Base-by-base conservation (phyloP, 2,888 invertebrate genomes). In the Globia sparganii region DNA sequence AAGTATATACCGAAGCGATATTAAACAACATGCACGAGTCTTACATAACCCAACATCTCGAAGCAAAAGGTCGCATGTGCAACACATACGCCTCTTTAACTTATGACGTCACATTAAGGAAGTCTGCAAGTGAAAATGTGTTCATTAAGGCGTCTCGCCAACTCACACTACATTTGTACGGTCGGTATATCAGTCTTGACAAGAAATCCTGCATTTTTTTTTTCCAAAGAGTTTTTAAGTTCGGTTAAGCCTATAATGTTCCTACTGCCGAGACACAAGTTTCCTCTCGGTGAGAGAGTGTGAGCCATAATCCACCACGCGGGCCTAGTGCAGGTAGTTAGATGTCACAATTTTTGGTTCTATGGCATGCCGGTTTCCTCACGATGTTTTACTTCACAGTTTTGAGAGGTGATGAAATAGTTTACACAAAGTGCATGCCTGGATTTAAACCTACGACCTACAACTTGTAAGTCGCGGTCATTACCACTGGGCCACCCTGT, bases 51-150 rank as follows among this genome's bases (percentile, higher is more conserved):
- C 4, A 69, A 43, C 15, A 9, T n/a, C 13, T 15, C 1, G 40
- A 56, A 25, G 37, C 9, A 58, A 67, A 56, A 74, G 21, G n/a
- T 37, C 31, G 13, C 49, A 74, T 59, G 8, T 34, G 37, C 68
- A 61, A 37, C 68, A 69, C 46, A 49, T 78, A 58, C 49, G 43
- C 56, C 49, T 21, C 56, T 28, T 65, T 71, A 43, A 43, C 49
- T 61, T 59, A 59, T 74, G 66, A 67, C 62, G 61, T 80, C n/a
- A 34, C 2, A 61, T 72, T 76, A 58, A 34, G 34, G 61, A 56
- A 77, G 67, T 43, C 62, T 72, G 62, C 64, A 58, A 58, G 59
- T 83, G 74, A 72, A 72, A 85, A 83, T 77, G 82, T 77, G 74
- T 83, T 85, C 40, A 81, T 83, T 85, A 83, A 46, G 46, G 49